Conservation (phyloP, 1,140 invertebrate species). For the Dendrolimus kikuchii region DNA sequence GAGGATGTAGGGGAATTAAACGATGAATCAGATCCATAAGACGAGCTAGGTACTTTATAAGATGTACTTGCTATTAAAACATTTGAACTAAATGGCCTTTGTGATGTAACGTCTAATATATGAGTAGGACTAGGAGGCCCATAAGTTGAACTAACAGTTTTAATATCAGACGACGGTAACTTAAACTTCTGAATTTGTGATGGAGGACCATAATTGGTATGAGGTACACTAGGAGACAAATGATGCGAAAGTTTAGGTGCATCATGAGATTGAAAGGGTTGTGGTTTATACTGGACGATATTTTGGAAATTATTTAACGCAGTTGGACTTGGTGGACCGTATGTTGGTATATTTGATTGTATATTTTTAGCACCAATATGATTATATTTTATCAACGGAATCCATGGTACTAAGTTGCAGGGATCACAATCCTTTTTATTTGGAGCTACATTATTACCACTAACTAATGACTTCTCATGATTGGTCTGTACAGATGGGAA, state of each 20-base stretch:
- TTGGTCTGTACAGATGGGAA: constrained; percentile 52
- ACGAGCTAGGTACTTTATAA: constrained; percentile 27
- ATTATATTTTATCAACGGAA: constrained; percentile 76
- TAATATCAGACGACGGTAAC: constrained; percentile 10
- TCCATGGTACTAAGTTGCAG: constrained; percentile 85
- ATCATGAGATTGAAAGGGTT: constrained; percentile 28
- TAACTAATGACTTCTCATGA: constrained; percentile 26
- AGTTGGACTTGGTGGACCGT: constrained; percentile 49
- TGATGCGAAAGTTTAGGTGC: constrained; percentile 26
- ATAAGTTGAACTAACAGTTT: constrained; percentile 41
- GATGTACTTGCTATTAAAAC: constrained; percentile 26
- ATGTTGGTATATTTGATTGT: constrained; percentile 40
- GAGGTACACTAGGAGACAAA: constrained; percentile 27
- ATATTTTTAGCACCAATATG: constrained; percentile 41
- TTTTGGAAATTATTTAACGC: constrained; percentile 28
- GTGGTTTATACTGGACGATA: constrained; percentile 24
- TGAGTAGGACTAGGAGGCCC: constrained; percentile 56
- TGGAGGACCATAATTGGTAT: constrained; percentile 44
- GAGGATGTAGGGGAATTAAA: constrained; percentile 23
- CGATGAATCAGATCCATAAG: constrained; percentile 21
- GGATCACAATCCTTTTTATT: constrained; percentile 76
- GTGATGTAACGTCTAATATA: constrained; percentile 24
- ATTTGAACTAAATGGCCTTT: constrained; percentile 24
- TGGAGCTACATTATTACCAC: constrained; percentile 41
- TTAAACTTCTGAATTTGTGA: constrained; percentile 25